Percentiles rank a stretch among this genome's conserved stretches.
phyloP scores from a whole-genome alignment of 2,113 vertebrate species.

The Pelusios castaneus region DNA sequence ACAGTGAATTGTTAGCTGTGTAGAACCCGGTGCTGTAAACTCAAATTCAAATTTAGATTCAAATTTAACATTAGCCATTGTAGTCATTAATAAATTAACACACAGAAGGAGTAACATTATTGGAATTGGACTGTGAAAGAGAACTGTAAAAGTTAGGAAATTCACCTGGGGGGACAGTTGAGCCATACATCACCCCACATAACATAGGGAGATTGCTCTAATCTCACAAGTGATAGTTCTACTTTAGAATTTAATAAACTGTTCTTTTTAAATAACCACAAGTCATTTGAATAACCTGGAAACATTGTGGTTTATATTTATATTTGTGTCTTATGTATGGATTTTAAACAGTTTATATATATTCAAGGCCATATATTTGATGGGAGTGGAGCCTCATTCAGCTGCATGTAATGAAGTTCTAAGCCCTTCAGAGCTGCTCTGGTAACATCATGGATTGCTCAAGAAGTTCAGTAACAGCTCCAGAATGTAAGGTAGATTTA shows the following conservation, averaged over 20 bases:
- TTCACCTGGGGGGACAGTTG: neutral
- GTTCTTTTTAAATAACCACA: neutral
- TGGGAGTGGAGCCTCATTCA: neutral
- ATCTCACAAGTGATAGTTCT: neutral
- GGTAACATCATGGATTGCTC: neutral
- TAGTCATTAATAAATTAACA: neutral
- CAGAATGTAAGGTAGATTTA: neutral
- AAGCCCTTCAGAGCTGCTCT: neutral
- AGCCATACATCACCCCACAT: neutral
- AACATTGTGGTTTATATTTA: neutral
- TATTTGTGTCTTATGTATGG: rapidly evolving
- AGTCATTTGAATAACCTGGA: neutral
- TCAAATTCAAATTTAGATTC: no score
- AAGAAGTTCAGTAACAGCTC: neutral
- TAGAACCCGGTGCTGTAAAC: neutral
- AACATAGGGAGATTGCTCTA: neutral
- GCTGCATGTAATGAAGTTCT: neutral
- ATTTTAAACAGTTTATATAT: neutral
- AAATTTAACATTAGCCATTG: neutral
- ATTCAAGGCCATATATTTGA: neutral
- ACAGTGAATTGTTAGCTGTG: neutral
- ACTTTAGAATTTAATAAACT: neutral
- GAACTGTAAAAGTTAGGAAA: neutral
- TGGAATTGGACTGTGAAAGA: neutral
- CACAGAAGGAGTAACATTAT: neutral